phyloP scores from a whole-genome alignment of 1,140 invertebrate species.

The Euura lappo region DNA sequence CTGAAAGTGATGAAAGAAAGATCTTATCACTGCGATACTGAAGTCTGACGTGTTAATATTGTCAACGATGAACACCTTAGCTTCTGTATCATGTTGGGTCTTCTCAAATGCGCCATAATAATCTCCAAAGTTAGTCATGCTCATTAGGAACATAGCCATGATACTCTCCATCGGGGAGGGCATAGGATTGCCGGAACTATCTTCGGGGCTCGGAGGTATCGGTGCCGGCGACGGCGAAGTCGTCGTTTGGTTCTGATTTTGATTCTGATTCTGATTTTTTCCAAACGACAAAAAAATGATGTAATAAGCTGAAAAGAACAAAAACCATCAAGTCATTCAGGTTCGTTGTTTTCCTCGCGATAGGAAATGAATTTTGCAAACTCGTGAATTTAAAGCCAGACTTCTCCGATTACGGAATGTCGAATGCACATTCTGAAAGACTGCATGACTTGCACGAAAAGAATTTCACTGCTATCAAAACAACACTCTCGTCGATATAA shows the following conservation, averaged over 20 bases:
- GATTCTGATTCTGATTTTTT: conserved; percentile 58
- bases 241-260: conserved; percentile 75
- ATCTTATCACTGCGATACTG: not conserved
- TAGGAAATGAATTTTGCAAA: too few relatives aligned
- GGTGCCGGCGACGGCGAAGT: conserved; percentile 57
- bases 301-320: conserved; percentile 78
- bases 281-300: conserved; percentile 90
- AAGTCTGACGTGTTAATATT: not conserved
- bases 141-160: conserved; percentile 98
- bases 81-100: conserved; percentile 87
- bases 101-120: conserved; percentile 89
- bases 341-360: too few relatives aligned
- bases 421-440: not conserved
- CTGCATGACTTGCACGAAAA: too few relatives aligned
- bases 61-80: conserved; percentile 70
- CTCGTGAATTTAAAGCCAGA: not conserved
- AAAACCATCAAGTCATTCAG: conserved; percentile 10
- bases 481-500: too few relatives aligned
- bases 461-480: too few relatives aligned
- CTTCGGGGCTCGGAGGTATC: too few relatives aligned
- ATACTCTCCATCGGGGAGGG: conserved; percentile 90
- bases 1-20: conserved; percentile 61
- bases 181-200: conserved; percentile 75
- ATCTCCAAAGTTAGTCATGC: conserved; percentile 93
- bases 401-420: not conserved